A percentile compares a stretch with the other conserved stretches of the same genome.
phyloP scores from a whole-genome alignment of 2,113 vertebrate genomes.

The Isichthys henryi region DNA sequence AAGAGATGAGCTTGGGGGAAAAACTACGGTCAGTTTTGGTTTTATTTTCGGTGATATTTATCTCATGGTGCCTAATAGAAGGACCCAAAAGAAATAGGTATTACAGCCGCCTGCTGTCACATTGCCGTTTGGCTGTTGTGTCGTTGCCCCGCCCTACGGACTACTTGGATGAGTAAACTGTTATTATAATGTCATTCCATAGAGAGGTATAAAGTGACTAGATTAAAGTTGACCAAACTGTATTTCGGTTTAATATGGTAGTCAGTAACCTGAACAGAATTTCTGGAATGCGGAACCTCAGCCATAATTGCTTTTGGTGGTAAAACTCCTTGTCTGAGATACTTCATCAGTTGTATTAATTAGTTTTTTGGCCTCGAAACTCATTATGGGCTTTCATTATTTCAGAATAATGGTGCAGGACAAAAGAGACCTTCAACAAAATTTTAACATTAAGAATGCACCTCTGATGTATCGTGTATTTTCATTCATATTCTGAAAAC shows the following conservation, averaged over 20 bases:
- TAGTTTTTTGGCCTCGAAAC: neutral
- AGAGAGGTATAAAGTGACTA: neutral
- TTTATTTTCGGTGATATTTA: neutral
- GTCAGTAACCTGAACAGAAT: neutral
- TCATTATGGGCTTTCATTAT: neutral
- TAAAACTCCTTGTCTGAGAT: neutral
- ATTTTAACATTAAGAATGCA: neutral
- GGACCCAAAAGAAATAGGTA: neutral
- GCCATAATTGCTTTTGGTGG: neutral
- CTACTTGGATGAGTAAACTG: slow-evolving; percentile 8
- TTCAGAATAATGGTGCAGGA: neutral
- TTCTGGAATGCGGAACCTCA: neutral
- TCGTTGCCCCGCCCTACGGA: slow-evolving; percentile 33
- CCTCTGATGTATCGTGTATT: neutral
- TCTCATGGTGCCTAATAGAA: neutral
- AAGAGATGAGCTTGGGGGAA: neutral
- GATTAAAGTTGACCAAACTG: neutral
- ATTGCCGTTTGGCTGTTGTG: slow-evolving; percentile 14
- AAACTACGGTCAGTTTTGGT: neutral
- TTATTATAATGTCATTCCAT: neutral
- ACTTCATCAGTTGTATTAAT: neutral
- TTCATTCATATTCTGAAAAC: neutral
- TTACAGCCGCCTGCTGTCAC: slow-evolving; percentile 4
- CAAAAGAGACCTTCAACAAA: neutral
- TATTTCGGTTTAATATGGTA: neutral